phyloP scores from a whole-genome alignment of 2,888 invertebrate species.

The Artemia sinica region DNA sequence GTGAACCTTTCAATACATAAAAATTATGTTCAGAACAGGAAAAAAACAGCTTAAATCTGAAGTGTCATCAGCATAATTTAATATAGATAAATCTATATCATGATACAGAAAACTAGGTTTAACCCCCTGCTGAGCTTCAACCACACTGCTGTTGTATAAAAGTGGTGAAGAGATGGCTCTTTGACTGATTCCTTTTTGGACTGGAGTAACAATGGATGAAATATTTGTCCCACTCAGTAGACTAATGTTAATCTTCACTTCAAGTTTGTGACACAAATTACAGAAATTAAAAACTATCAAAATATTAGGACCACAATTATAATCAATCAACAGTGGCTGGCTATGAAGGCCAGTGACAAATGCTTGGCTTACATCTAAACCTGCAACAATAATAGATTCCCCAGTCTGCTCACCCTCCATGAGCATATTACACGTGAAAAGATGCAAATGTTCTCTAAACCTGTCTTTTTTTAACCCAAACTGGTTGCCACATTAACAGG shows the following conservation, averaged over 20 bases:
- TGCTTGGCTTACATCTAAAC: too few relatives aligned
- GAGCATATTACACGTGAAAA: too few relatives aligned
- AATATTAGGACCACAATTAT: too few relatives aligned
- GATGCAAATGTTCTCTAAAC: too few relatives aligned
- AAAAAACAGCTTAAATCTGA: background rate
- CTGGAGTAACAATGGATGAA: background rate
- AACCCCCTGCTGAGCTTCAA: constrained; percentile 6
- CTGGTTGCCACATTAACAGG: too few relatives aligned
- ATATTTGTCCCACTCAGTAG: background rate
- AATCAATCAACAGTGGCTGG: too few relatives aligned
- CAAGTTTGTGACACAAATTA: background rate
- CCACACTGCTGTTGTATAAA: background rate
- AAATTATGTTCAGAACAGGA: background rate
- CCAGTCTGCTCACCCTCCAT: too few relatives aligned
- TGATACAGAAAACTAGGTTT: constrained; percentile 6
- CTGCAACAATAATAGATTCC: too few relatives aligned
- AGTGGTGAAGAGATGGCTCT: background rate
- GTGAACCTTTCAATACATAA: background rate
- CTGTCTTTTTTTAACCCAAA: too few relatives aligned
- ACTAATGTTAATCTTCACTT: background rate
- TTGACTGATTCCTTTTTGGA: background rate
- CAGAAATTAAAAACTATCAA: too few relatives aligned
- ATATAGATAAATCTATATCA: background rate
- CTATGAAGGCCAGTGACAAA: too few relatives aligned
- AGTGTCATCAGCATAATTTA: background rate